Evolutionary conservation across 2,113 vertebrate genomes (phyloP), one percentile per base, ranked within the genome.

Genomic region (Paraplagusia blochii): DNA sequence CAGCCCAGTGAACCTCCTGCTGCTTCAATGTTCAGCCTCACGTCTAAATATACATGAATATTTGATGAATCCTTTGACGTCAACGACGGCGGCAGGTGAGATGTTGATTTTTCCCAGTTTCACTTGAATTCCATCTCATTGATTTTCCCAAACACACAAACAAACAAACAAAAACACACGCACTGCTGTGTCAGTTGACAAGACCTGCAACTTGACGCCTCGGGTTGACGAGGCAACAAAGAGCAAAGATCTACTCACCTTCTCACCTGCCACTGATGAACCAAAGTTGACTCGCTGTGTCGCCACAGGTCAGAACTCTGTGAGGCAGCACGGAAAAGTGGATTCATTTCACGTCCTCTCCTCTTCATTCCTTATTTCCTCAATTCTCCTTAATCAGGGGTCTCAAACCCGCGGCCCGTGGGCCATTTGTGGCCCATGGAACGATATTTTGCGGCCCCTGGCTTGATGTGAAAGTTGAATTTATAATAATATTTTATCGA

Each of bases 231-330:
- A 63, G 36, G 40, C 48, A 69, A 34, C 42, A 66, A 56, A 71
- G 44, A 13, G 0, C 17, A 3, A 4, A 29, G 18, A 18, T 29
- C 53, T 44, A 17, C 36, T 52, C 10, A 10, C 50, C 43, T 44
- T 17, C 47, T n/a, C n/a, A n/a, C n/a, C 49, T 66, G 62, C 44
- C 63, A 29, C 50, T 17, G 57, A 63, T 63, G 67, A 66, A 79
- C 77, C 64, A 43, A 36, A 53, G 18, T 62, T 35, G 54, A 58
- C 39, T 63, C 16, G 15, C 19, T 0, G 11, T 29, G 69, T 74
- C 14, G 43, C 57, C 54, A 66, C 72, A 66, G 69, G 74, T 74
- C 74, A 77, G 66, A 59, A 45, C 29, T 52, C 65, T n/a, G 29
- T 54, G 29, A 56, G 68, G 62, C 58, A 65, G 70, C 55, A 14